These are phyloP conservation scores for Tenthredo scrophulariae DNA, from an alignment of 2,888 invertebrate species.

Conservation along the genomic window DNA sequence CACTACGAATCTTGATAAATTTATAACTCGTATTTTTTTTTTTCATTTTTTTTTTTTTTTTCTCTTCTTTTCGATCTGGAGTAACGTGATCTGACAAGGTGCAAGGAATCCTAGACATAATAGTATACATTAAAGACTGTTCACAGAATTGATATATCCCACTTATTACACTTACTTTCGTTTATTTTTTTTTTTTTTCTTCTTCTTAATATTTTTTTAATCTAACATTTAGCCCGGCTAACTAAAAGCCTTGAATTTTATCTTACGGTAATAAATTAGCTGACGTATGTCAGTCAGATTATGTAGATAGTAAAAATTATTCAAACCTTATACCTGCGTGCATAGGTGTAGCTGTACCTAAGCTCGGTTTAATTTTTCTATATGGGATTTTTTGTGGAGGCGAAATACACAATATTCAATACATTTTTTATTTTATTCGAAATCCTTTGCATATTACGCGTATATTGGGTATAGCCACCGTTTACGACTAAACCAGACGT, in stretches of 20 bases:
- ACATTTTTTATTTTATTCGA: neutral
- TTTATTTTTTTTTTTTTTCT: neutral
- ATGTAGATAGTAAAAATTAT: constrained; percentile 7
- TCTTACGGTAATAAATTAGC: constrained; percentile 16
- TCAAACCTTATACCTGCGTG: neutral
- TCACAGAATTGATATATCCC: constrained; percentile 9
- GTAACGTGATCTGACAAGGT: constrained; percentile 5
- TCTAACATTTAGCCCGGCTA: neutral
- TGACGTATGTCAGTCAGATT: constrained; percentile 14
- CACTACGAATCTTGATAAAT: neutral
- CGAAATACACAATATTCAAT: neutral
- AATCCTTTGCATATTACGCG: neutral
- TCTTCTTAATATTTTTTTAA: neutral
- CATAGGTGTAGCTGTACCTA: neutral
- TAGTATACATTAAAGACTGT: constrained; percentile 21
- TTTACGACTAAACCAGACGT: constrained; percentile 8
- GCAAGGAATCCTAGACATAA: constrained; percentile 12
- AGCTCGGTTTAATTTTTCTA: neutral
- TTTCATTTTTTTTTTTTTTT: neutral
- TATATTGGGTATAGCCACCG: neutral
- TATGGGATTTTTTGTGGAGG: neutral
- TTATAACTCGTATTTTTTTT: neutral
- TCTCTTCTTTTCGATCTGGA: neutral
- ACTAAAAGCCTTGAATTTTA: neutral
- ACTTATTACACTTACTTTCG: neutral